Percentiles rank a stretch among this genome's conserved stretches.
Conservation (phyloP, 2,113 vertebrate species). For the Uria aalge region DNA sequence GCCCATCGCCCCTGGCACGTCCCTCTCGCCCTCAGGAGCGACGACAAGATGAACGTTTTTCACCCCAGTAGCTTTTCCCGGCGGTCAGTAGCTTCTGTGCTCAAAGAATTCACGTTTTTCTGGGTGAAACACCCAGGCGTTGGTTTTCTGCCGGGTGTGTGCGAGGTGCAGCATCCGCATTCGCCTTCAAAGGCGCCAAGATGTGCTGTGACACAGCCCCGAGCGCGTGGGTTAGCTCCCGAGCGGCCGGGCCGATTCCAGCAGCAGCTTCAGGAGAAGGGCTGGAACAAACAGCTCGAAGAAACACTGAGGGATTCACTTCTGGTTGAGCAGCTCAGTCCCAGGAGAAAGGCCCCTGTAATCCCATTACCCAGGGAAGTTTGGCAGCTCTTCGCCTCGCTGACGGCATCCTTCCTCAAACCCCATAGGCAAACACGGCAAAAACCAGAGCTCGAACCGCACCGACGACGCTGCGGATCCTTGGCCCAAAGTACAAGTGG, state of each 20-base stretch:
- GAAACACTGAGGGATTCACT: not conserved
- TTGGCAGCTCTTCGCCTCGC: not conserved
- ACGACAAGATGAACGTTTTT: not conserved
- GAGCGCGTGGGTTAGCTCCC: rapidly evolving
- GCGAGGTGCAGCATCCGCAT: not conserved
- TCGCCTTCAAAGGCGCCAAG: not conserved
- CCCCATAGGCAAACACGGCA: not conserved
- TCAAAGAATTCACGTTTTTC: not conserved
- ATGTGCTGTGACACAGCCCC: not conserved
- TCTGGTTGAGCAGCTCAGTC: not conserved
- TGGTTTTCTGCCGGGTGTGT: rapidly evolving
- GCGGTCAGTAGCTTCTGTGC: not conserved
- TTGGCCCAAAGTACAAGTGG: not conserved
- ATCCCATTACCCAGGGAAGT: not conserved
- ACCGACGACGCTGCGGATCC: not conserved
- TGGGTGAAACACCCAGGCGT: not conserved
- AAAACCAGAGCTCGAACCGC: not conserved
- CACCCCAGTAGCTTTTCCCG: not conserved
- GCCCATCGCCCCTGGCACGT: not conserved
- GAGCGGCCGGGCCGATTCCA: rapidly evolving
- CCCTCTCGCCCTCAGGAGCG: not conserved
- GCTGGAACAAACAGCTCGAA: not conserved
- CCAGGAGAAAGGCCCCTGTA: not conserved
- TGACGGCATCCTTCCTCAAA: not conserved
- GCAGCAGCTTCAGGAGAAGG: not conserved